Base-by-base conservation (phyloP, 2,113 vertebrate genomes). In the Addax nasomaculatus region DNA sequence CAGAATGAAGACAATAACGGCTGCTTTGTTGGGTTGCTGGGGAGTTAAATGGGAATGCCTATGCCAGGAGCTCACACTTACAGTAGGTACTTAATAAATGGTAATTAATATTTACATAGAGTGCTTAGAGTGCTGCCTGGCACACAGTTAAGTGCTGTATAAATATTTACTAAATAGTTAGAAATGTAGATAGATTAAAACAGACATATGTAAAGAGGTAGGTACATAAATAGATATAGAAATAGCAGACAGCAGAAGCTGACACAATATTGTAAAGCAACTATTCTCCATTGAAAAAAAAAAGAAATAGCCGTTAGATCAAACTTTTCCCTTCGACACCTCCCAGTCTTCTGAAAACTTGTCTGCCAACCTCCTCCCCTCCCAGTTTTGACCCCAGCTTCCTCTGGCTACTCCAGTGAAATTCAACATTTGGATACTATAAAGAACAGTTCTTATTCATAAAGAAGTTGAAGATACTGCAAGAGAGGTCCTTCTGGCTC, bases 131-230 rank as follows among this genome's bases (percentile, higher is more conserved):
- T 15, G 45, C 45, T 51, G 55, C 47, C 62, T 53, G n/a, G 36
- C 29, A 27, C 64, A 30, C 23, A 57, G 39, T 19, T 7, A 73
- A 95, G 67, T 89, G 27, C 39, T 76, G 7, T 14, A 17, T 30
- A 85, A 90, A 83, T 93, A 49, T 88, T 96, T 57, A 81, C n/a
- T 80, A 90, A 89, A 27, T 73, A 51, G 58, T 70, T 85, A 90
- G 85, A 79, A 78, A 25, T 60, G 79, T 27, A 62, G 36, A 7
- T 49, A 12, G n/a, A 36, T 58, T 14, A 79, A 57, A 73, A 45
- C 19, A 23, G 29, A 78, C 64, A 14, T 33, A 2, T 33, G 43
- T 85, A 86, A 62, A n/a, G 33, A 80, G 62, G 19, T 16, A 55
- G 17, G 53, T 2, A 10, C 70, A 30, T 81, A 33, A 39, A 16